Base-by-base conservation (phyloP, 2,113 vertebrate species). In the Oplegnathus fasciatus region DNA sequence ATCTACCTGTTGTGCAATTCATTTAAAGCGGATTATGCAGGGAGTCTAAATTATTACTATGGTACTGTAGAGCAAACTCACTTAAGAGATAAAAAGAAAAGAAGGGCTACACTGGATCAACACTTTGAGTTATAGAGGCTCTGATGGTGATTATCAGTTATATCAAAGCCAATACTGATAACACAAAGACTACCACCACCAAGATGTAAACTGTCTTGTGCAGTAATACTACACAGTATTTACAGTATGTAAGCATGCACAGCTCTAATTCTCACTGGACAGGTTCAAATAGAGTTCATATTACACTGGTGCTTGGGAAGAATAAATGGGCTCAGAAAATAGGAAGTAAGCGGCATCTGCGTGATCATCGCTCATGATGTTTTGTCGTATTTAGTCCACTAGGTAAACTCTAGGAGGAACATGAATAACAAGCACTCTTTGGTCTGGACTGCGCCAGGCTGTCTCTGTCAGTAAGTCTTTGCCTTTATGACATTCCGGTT, bases 241-340 rank as follows among this genome's bases (percentile, higher is more conserved):
- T 64, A 64, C 22, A 46, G 64, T 70, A 42, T 10, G 34, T 67
- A 74, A 50, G 22, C 69, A 46, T 57, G 72, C 37, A 66, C 34
- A 30, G 55, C 67, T 44, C n/a, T 28, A 75, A 70, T 55, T 73
- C 72, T 26, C 71, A 40, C 2, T 5, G 7, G 54, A 54, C 42
- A 54, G 57, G 93, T 91, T 94, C 87, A 94, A 64, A 62, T 9
- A 62, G 65, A 92, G 90, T 93, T 92, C 86, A 89, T 72, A 44
- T 83, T 78, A 30, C 74, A 40, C 28, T 28, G 48, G 20, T 60
- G 75, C 40, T 62, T 14, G 22, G 48, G 78, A 50, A 65, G 18
- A 86, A 83, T 69, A 50, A 80, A 80, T 81, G 60, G 48, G 28
- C 82, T 73, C n/a, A 76, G 54, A 88, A 84, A 74, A 40, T 61